phyloP scores from a whole-genome alignment of 2,797 vertebrate species.

The Rhinoraja longicauda region DNA sequence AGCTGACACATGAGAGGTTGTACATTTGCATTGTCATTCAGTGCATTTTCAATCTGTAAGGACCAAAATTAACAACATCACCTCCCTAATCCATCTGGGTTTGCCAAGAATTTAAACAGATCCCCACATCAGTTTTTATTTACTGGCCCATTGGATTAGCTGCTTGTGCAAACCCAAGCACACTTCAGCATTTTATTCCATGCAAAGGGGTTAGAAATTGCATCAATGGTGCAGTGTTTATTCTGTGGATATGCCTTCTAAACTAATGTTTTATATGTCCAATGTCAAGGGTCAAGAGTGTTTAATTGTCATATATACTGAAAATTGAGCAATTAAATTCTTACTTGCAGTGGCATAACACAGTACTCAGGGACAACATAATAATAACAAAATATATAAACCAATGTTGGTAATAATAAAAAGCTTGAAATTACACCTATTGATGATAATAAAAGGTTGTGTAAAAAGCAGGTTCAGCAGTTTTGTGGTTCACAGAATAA shows the following conservation, averaged over 20 bases:
- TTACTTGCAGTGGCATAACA: no score
- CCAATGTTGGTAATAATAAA: no score
- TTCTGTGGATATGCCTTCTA: background rate
- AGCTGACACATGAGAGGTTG: no score
- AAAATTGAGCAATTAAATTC: no score
- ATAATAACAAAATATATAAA: no score
- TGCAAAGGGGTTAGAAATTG: background rate
- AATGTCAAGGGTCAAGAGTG: no score
- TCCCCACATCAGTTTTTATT: background rate
- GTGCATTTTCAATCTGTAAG: background rate
- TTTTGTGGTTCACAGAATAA: no score
- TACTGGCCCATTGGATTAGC: background rate
- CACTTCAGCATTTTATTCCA: background rate
- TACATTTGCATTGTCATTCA: background rate
- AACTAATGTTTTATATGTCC: background rate
- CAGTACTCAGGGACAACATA: no score
- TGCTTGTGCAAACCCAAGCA: background rate
- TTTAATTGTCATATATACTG: no score
- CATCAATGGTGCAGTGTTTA: background rate
- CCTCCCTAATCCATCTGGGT: background rate
- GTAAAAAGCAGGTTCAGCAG: no score
- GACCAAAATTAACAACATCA: background rate
- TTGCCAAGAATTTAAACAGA: background rate
- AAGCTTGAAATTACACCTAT: no score
- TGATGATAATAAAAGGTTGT: no score